Evolutionary conservation across 2,888 invertebrate species (phyloP).

Genomic region (Agriopis aurantiaria): DNA sequence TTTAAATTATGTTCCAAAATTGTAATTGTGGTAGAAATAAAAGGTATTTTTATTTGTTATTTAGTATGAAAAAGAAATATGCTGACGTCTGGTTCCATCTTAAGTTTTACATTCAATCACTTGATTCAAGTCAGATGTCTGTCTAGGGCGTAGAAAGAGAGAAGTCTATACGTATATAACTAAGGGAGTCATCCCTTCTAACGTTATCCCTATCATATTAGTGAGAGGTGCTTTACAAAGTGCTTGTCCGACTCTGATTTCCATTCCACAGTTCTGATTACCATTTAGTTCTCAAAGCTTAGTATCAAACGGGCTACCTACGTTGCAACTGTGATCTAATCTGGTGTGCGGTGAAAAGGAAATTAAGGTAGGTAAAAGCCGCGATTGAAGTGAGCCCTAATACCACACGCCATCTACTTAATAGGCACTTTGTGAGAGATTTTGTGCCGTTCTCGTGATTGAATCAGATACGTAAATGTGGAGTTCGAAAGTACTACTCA

Average conservation of each 20-base stretch:
- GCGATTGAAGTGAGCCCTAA: slow-evolving; percentile 32
- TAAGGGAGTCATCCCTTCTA: too few relatives aligned
- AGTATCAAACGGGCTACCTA: slow-evolving; percentile 1
- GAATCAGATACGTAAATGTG: slow-evolving; percentile 19
- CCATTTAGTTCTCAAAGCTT: background rate
- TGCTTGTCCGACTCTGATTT: background rate
- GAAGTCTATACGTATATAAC: too few relatives aligned
- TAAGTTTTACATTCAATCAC: too few relatives aligned
- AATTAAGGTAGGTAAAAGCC: slow-evolving; percentile 31
- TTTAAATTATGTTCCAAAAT: too few relatives aligned
- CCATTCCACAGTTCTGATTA: background rate
- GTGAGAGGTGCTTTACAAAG: too few relatives aligned
- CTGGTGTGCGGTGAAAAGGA: slow-evolving; percentile 29
- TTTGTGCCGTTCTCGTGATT: slow-evolving; percentile 26
- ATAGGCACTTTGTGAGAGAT: slow-evolving; percentile 33
- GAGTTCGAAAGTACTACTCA: background rate
- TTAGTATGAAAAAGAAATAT: too few relatives aligned
- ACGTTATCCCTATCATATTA: too few relatives aligned
- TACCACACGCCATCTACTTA: slow-evolving; percentile 36
- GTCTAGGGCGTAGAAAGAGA: too few relatives aligned
- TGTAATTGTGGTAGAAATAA: too few relatives aligned
- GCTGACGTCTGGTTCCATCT: too few relatives aligned
- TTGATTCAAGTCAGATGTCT: too few relatives aligned
- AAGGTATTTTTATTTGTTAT: too few relatives aligned
- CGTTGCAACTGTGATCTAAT: slow-evolving; percentile 13